Evolutionary conservation across 2,888 invertebrate genomes (phyloP).

Genomic region (Cremastinae sp.): DNA sequence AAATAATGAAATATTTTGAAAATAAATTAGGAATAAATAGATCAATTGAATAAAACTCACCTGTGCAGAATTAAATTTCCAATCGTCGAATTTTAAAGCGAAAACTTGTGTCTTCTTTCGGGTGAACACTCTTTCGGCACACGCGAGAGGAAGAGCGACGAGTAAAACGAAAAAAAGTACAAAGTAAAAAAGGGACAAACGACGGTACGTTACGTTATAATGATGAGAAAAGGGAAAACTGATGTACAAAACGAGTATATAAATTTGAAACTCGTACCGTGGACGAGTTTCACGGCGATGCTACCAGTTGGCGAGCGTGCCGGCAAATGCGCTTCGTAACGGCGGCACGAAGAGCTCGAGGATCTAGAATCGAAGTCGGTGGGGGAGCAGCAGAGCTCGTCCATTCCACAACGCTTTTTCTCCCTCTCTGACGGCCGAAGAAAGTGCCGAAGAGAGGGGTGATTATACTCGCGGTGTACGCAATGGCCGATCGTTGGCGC

Average conservation of each 20-base stretch:
- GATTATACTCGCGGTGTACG: not conserved
- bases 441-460: too few species aligned
- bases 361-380: conserved; percentile 36
- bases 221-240: not conserved
- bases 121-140: too few species aligned
- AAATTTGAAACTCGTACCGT: conserved; percentile 16
- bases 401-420: not conserved
- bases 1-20: too few species aligned
- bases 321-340: conserved; percentile 52
- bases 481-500: too few species aligned
- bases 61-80: too few species aligned
- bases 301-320: conserved; percentile 54
- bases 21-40: too few species aligned
- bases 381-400: conserved; percentile 27
- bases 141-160: not conserved
- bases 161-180: not conserved
- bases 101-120: too few species aligned
- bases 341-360: conserved; percentile 21
- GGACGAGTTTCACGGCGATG: conserved; percentile 23
- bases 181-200: too few species aligned
- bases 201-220: not conserved
- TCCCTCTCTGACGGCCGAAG: not conserved
- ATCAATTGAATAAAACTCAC: too few species aligned
- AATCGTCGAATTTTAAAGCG: too few species aligned
- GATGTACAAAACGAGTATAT: not conserved